Evolutionary conservation across 1,140 invertebrate species (phyloP).

Genomic region (Archivesica marissinica): DNA sequence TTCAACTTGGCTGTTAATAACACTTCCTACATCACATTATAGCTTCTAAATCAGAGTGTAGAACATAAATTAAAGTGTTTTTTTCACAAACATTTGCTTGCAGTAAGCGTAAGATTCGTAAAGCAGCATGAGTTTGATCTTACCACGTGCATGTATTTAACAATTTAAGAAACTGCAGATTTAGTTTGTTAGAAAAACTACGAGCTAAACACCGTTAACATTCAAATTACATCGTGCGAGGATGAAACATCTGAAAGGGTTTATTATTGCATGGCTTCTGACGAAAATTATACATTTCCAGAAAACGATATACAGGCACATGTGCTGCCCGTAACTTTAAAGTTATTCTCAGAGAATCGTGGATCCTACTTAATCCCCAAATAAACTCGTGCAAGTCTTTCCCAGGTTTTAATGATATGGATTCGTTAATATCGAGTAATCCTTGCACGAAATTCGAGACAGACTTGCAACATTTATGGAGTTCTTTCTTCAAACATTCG

Average conservation of each 20-base stretch:
- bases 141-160: constrained; percentile 24
- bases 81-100: neutral
- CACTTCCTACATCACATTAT: too few relatives aligned
- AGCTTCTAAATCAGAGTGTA: neutral
- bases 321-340: neutral
- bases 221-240: neutral
- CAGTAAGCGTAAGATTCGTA: neutral
- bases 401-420: neutral
- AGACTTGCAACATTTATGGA: neutral
- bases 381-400: neutral
- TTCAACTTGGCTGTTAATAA: too few relatives aligned
- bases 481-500: neutral
- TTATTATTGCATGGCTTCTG: constrained; percentile 23
- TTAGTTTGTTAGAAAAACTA: constrained; percentile 30
- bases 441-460: neutral
- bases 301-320: neutral
- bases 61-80: neutral
- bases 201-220: neutral
- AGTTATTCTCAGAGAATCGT: neutral
- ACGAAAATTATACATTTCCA: neutral
- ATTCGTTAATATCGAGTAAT: neutral
- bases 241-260: constrained; percentile 35
- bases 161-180: constrained; percentile 15
- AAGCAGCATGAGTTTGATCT: neutral
- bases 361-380: constrained; percentile 35